Percentiles rank a stretch among this genome's conserved stretches.
phyloP scores from a whole-genome alignment of 2,113 vertebrate species.

The Bubalus kerabau region DNA sequence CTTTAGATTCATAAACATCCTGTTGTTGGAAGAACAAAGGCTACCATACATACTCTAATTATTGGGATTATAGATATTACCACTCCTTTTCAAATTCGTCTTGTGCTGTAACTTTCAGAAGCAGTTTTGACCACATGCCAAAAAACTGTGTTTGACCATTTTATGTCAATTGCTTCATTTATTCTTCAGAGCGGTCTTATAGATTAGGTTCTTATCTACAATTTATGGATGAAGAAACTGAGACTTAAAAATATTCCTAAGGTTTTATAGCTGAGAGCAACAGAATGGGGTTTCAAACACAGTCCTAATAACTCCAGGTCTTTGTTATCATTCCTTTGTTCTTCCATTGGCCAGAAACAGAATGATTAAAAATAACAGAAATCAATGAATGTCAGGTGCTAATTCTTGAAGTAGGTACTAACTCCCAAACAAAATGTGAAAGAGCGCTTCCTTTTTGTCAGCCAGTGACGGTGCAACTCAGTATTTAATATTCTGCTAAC shows the following conservation, averaged over 20 bases:
- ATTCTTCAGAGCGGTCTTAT: not conserved
- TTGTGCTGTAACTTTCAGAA: not conserved
- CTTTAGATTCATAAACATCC: not conserved
- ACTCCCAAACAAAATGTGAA: not conserved
- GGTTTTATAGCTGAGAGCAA: not conserved
- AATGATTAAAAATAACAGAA: not conserved
- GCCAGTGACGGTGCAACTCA: not conserved
- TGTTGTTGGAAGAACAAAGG: not conserved
- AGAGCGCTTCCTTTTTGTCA: not conserved
- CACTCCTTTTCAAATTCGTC: not conserved
- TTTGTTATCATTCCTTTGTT: not conserved
- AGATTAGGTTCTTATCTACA: not conserved
- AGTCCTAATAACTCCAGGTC: not conserved
- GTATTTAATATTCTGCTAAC: not conserved
- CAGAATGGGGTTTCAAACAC: not conserved
- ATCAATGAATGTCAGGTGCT: not conserved
- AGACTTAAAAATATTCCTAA: not conserved
- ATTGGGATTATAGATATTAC: not conserved
- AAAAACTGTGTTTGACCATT: not conserved
- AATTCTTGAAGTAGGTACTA: not conserved
- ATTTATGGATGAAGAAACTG: not conserved
- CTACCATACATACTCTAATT: not conserved
- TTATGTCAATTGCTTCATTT: not conserved
- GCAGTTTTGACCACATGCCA: not conserved
- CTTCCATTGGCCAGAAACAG: not conserved